These are phyloP conservation scores for Onchidella celtica DNA, from an alignment of 2,888 invertebrate genomes.

Conservation along the genomic window DNA sequence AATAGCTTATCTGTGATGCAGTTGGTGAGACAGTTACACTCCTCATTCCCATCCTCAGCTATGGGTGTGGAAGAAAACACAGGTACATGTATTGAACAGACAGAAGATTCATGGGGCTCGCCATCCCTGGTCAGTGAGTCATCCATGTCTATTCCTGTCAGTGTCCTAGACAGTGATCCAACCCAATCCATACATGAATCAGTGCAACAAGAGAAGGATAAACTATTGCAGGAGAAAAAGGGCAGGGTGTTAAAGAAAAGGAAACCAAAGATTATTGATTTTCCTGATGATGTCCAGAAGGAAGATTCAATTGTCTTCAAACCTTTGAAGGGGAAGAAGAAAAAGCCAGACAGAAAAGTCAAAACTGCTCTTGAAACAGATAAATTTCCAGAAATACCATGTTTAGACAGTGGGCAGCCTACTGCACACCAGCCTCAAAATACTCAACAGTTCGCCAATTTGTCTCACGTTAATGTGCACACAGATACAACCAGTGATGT, in stretches of 20 bases:
- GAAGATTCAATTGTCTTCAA: constrained; percentile 12
- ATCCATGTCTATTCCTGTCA: too few relatives aligned
- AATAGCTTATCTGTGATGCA: neutral
- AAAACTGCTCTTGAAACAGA: neutral
- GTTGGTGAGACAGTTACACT: neutral
- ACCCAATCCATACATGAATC: neutral
- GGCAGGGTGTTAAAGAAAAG: neutral
- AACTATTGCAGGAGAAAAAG: neutral
- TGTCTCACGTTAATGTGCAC: too few relatives aligned
- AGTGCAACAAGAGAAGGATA: neutral
- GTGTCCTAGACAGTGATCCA: neutral
- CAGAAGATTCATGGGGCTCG: too few relatives aligned
- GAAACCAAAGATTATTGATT: constrained; percentile 8
- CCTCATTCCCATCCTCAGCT: neutral
- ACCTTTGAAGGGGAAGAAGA: neutral
- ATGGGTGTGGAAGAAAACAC: too few relatives aligned
- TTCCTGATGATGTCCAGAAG: neutral
- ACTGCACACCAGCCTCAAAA: too few relatives aligned
- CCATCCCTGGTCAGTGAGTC: too few relatives aligned
- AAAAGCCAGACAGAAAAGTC: constrained; percentile 1
- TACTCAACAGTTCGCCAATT: too few relatives aligned
- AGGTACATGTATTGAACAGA: too few relatives aligned
- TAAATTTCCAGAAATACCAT: too few relatives aligned
- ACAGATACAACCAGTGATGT: too few relatives aligned
- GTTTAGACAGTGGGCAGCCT: too few relatives aligned